Evolutionary conservation across 64 coral and sea anemone species (phyloP).

Genomic region (Stylophora pistillata): DNA sequence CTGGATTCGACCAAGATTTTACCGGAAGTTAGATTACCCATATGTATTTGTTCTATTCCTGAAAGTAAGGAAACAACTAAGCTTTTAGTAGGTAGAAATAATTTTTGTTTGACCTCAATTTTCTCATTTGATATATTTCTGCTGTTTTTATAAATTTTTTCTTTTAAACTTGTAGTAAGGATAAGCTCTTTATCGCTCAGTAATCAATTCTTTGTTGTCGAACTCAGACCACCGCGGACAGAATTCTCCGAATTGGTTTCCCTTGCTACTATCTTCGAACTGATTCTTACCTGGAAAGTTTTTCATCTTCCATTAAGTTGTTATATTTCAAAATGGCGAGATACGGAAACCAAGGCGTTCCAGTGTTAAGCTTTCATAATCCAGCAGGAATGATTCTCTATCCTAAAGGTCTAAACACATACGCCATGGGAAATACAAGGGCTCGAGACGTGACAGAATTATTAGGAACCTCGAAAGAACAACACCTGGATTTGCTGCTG

Average conservation of each 20-base stretch:
- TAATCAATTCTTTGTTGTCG: neutral
- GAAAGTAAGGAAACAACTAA: no score
- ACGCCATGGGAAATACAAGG: slow-evolving; percentile 61
- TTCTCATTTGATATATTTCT: no score
- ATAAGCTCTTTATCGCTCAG: no score
- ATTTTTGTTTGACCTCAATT: no score
- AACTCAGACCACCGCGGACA: neutral
- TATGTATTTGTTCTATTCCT: no score
- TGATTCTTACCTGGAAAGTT: no score
- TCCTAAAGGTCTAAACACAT: slow-evolving; percentile 39
- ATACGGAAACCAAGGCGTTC: slow-evolving; percentile 50
- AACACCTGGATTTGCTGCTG: slow-evolving; percentile 49
- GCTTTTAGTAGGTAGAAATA: no score
- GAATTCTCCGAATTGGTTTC: neutral
- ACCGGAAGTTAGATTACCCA: no score
- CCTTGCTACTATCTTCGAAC: neutral
- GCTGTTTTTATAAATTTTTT: no score
- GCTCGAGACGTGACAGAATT: slow-evolving; percentile 39
- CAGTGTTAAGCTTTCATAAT: slow-evolving; percentile 58
- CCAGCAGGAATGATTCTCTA: slow-evolving; percentile 49
- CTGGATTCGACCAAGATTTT: neutral
- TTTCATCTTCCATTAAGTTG: no score
- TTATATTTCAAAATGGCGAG: slow-evolving; percentile 22
- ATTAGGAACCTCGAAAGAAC: slow-evolving; percentile 30
- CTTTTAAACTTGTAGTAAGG: no score